Percentiles rank a stretch among this genome's conserved stretches.
Conservation (phyloP, 1,140 invertebrate species). For the Arion vulgaris region DNA sequence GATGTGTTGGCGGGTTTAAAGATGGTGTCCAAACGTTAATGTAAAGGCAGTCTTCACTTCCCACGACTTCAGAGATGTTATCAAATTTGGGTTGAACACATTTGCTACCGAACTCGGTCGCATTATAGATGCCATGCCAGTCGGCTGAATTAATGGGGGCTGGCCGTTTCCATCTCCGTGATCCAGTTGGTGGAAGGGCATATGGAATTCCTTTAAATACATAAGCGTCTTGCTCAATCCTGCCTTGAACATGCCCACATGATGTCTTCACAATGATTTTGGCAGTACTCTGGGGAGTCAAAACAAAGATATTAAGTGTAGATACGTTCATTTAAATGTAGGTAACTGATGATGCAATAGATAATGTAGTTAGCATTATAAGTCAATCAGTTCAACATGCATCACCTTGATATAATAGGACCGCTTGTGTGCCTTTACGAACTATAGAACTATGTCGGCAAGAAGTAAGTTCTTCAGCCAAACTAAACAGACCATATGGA, state of each 20-base stretch:
- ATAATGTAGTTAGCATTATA: too few relatives aligned
- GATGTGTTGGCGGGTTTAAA: slow-evolving; percentile 41
- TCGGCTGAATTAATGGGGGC: slow-evolving; percentile 68
- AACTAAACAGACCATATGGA: too few relatives aligned
- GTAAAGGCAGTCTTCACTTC: slow-evolving; percentile 64
- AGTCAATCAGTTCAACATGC: too few relatives aligned
- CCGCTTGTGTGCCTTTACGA: too few relatives aligned
- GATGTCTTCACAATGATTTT: slow-evolving; percentile 26
- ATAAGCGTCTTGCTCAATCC: slow-evolving; percentile 78
- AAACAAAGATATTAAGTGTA: background rate
- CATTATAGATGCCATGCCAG: slow-evolving; percentile 49
- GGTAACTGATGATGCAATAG: too few relatives aligned
- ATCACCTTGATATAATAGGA: too few relatives aligned
- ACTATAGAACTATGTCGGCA: too few relatives aligned
- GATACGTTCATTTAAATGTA: too few relatives aligned
- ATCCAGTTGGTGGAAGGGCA: slow-evolving; percentile 82
- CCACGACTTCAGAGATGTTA: slow-evolving; percentile 31
- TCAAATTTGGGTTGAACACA: slow-evolving; percentile 47
- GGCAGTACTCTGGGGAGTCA: slow-evolving; percentile 1
- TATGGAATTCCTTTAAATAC: slow-evolving; percentile 90
- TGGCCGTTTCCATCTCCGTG: slow-evolving; percentile 81
- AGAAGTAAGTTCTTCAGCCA: too few relatives aligned
- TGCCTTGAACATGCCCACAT: slow-evolving; percentile 34
- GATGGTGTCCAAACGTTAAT: slow-evolving; percentile 63
- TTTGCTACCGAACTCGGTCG: slow-evolving; percentile 40